Evolutionary conservation across 2,113 vertebrate species (phyloP), one percentile per base, ranked within the genome.

Genomic region (Clupea harengus): DNA sequence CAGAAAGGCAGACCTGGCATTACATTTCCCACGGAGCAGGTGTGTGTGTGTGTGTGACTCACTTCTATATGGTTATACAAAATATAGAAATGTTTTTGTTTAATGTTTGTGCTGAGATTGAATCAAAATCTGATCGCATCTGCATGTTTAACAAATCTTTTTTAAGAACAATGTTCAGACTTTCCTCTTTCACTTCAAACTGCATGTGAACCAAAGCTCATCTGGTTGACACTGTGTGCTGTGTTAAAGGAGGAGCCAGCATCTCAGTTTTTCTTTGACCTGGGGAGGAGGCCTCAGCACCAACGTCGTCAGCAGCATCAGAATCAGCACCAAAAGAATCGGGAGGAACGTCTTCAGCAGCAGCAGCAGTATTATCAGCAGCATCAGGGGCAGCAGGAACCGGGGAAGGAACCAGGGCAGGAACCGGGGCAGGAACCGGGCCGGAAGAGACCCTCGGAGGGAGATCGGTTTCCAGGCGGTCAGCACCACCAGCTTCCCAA

Each of bases 221-320:
- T 54, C 39, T 64, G 67, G 15, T 44, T 9, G 2, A 0, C 88
- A 86, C 81, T 78, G 17, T 80, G 85, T 47, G 50, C 39, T 72
- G 86, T 18, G 17, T 20, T 17, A 60, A 60, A 97, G 96, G 96
- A 97, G 91, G 96, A 98, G 89, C 85, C 96, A 10, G 75, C 94
- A 5, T 81, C 86, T 83, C 98, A 99, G 83, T 99, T 98, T 92
- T 99, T 99, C 95, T 99, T 99, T 78, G 98, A 99, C 93, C 93
- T 99, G 93, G 94, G 90, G 32, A 92, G 92, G 83, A 95, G 91
- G 49, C 95, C 93, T 9, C 95, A 95, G 10, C 86, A 89, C 7
- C 94, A 89, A 75, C 95, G 90, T 39, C 95, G 93, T 15, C 95
- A 94, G 11, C 87, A 89, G 8, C 94, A 89, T 3, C 95, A 72